A percentile compares a stretch with the other conserved stretches of the same genome.
phyloP scores from a whole-genome alignment of 2,888 invertebrate genomes.

The Saturnia japonica region DNA sequence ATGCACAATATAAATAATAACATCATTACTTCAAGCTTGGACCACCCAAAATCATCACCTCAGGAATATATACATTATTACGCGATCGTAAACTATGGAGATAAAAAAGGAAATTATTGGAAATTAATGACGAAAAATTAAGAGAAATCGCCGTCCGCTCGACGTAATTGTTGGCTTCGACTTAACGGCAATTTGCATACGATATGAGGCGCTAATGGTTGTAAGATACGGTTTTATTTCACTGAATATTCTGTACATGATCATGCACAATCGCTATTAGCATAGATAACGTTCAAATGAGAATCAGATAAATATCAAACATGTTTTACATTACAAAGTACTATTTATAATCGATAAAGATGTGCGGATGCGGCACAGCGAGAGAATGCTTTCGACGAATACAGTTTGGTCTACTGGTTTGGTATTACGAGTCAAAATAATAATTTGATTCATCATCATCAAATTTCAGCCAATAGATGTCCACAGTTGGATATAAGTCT shows the following conservation, averaged over 20 bases:
- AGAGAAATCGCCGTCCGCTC: slow-evolving; percentile 54
- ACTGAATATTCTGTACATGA: slow-evolving; percentile 61
- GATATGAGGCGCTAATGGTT: slow-evolving; percentile 74
- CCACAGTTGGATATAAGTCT: no score
- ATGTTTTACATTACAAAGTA: slow-evolving; percentile 34
- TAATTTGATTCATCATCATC: not conserved
- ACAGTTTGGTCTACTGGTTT: not conserved
- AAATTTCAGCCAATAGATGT: not conserved
- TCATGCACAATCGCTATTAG: slow-evolving; percentile 61
- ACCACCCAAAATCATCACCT: slow-evolving; percentile 82
- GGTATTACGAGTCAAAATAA: not conserved
- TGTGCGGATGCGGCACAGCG: not conserved
- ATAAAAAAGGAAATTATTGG: slow-evolving; percentile 62
- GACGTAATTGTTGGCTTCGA: slow-evolving; percentile 60
- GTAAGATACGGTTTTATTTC: slow-evolving; percentile 65
- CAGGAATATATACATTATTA: slow-evolving; percentile 51
- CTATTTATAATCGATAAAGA: slow-evolving; percentile 30
- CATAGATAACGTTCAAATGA: slow-evolving; percentile 65
- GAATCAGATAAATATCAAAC: slow-evolving; percentile 36
- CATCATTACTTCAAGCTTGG: slow-evolving; percentile 68
- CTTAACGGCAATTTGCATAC: slow-evolving; percentile 72
- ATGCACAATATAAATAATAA: slow-evolving; percentile 72
- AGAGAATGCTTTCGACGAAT: not conserved
- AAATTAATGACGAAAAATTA: slow-evolving; percentile 61
- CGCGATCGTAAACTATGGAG: slow-evolving; percentile 61